Base-by-base conservation (phyloP, 2,797 vertebrate genomes). In the Sebastes jordani region DNA sequence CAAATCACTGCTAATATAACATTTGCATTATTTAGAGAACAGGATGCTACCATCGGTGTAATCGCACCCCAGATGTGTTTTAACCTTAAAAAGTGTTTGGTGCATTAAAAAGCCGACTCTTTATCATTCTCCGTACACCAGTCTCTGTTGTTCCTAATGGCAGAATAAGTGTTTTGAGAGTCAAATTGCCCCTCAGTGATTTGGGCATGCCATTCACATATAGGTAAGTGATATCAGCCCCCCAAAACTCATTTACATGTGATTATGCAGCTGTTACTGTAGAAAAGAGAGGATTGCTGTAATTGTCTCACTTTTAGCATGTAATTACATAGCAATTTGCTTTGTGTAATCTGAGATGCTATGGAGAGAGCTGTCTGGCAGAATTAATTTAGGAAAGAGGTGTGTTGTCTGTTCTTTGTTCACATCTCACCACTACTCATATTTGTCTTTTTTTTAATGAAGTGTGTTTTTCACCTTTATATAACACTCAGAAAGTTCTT, bases 271-370 rank as follows among this genome's bases (percentile, higher is more conserved):
- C 92, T 92, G 91, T 92, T 94, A 92, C 90, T 89, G 89, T 82
- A 80, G 83, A 87, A 90, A 84, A 89, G 85, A 87, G 76, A 81
- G 85, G 83, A 84, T 75, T 62, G 86, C 85, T 87, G 81, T 93
- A 93, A 95, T 95, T 92, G 93, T 93, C 82, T 80, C 92, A 96
- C 94, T 95, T 96, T 95, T 93, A 85, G 87, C 86, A 80, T 87
- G 87, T 91, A 93, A 95, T 96, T 95, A 92, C 79, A 68, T 78
- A 60, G 85, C 94, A 86, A 91, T 95, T 95, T 95, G 70, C 83
- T 90, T 73, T 84, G 66, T 93, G 87, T 95, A 93, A 93, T 95
- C 89, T 91, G 90, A 92, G 86, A 91, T 80, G 84, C 77, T 90
- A 80, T 55, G 71, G 85, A 46, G 71, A 87, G 77, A 80, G 61